Percentiles rank a stretch among this genome's conserved stretches.
phyloP scores from a whole-genome alignment of 1,140 invertebrate species.

The Bradynema listronoti region DNA sequence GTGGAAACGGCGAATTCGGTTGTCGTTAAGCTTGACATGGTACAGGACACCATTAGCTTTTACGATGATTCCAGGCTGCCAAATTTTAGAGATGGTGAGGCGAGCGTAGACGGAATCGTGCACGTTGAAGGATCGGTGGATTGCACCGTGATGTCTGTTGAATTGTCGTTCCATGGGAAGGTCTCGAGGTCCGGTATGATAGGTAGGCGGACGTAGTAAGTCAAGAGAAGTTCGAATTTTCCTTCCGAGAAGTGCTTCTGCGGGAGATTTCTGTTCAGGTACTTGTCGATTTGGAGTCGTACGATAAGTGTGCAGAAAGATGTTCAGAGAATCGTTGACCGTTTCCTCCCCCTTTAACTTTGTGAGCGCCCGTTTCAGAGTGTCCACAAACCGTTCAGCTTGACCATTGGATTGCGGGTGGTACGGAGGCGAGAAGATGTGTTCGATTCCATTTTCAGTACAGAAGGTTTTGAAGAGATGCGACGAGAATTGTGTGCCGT shows the following conservation, averaged over 20 bases:
- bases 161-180: no score
- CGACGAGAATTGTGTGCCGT: constrained; percentile 55
- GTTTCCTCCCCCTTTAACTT: background rate
- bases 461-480: constrained; percentile 52
- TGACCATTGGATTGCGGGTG: constrained; percentile 53
- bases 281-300: background rate
- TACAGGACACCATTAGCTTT: no score
- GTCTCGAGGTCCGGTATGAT: no score
- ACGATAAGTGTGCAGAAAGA: background rate
- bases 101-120: no score
- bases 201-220: no score
- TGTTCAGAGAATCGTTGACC: background rate
- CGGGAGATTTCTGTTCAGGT: background rate
- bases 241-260: background rate
- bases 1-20: no score
- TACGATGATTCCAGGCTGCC: no score
- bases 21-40: no score
- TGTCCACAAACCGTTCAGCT: constrained; percentile 56
- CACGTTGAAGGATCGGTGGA: no score
- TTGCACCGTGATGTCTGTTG: no score
- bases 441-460: constrained; percentile 27
- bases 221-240: no score
- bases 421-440: constrained; percentile 41
- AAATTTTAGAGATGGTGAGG: no score
- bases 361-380: constrained; percentile 27